phyloP scores from a whole-genome alignment of 2,888 invertebrate species.

The Pseudococcus longispinus region DNA sequence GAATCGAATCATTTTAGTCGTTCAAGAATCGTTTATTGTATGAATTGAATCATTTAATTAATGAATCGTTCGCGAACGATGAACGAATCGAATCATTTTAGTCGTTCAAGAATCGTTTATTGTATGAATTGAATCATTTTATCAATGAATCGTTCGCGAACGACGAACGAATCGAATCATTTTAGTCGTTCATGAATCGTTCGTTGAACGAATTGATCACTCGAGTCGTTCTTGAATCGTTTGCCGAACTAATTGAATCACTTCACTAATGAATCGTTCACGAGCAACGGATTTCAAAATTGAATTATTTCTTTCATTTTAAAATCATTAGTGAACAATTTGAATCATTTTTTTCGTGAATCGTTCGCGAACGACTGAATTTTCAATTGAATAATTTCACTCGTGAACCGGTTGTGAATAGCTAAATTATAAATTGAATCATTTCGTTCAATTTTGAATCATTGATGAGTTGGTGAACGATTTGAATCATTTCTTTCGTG shows the following conservation, averaged over 20 bases:
- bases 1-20: too few species aligned
- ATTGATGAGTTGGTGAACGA: background rate
- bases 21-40: background rate
- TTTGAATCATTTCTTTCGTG: background rate
- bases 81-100: background rate
- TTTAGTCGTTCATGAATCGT: too few species aligned
- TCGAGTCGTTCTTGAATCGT: too few species aligned
- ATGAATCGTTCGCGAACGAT: background rate
- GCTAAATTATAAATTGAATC: background rate
- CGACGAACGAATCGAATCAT: too few species aligned
- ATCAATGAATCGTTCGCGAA: background rate
- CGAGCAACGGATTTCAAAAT: background rate
- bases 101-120: background rate
- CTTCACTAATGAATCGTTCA: background rate
- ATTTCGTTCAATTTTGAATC: background rate
- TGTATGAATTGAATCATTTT: background rate
- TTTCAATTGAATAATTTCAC: too few species aligned
- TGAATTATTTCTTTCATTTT: too few species aligned
- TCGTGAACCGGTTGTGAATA: too few species aligned
- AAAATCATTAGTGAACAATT: too few species aligned
- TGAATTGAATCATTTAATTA: background rate
- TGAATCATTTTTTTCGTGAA: too few species aligned
- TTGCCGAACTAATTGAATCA: too few species aligned
- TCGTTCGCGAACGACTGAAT: too few species aligned
- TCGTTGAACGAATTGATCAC: too few species aligned